Base-by-base conservation (phyloP, 2,797 vertebrate genomes). In the Percopsis omiscomaycus region DNA sequence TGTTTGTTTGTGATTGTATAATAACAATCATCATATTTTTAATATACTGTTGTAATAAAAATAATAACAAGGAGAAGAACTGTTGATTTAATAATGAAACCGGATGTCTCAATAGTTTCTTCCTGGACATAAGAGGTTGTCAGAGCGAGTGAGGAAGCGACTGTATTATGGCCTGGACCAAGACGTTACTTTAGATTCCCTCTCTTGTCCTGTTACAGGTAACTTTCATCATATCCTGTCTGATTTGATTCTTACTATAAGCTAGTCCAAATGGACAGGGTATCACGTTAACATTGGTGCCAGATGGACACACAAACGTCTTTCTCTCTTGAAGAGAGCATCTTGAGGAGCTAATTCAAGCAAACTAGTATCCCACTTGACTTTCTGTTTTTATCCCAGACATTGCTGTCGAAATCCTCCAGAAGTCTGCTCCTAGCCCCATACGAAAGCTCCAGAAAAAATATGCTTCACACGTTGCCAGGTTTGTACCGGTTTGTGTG, bases 391-490 rank as follows among this genome's bases (percentile, higher is more conserved):
- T 60, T 22, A 22, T 22, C 22, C 22, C 80, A 99, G 98, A 99
- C 86, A 99, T 99, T 69, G 96, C 97, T 0, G 97, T 99, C 5
- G 98, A 99, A 85, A 81, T 99, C 77, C 94, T 99, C 77, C 98
- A 99, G 82, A 98, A 98, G 74, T 95, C 96, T 61, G 97, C 98
- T 68, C 97, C 98, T 37, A 99, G 96, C 79, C 98, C 98, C 14
- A 96, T 99, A 67, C 90, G 95, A 53, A 95, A 96, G 55, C 94
- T 99, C 10, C 97, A 96, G 73, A 98, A 97, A 92, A 98, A 98
- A 82, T 99, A 99, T 0, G 97, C 98, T 0, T 92, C 95, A 58
- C 96, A 95, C 0, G 97, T 99, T 14, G 95, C 96, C 74, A 93
- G 98, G 98, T 99, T 75, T 82, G 93, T 79, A 3, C 22, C 28